Evolutionary conservation across 2,113 vertebrate genomes (phyloP), one percentile per base, ranked within the genome.

Genomic region (Ceyx melanurus): DNA sequence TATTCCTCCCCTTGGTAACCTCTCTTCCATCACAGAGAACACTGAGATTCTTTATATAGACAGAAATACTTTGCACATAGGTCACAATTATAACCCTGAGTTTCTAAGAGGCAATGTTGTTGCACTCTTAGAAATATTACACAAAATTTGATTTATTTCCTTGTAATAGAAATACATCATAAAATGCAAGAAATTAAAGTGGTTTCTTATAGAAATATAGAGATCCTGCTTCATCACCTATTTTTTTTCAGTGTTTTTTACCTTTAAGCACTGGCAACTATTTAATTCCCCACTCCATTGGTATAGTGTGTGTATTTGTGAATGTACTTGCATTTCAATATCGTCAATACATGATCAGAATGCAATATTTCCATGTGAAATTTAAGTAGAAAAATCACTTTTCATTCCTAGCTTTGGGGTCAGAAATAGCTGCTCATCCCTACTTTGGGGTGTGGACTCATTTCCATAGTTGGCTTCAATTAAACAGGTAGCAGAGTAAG

Each of bases 31-130:
- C 80, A 64, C 43, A 76, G 60, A 43, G 17, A n/a, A 11, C 45
- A 72, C 86, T 6, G 5, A 86, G 48, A 56, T 40, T 64, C 35
- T 86, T 90, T 28, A 75, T 22, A 15, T 12, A 17, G 1, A 40
- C 2, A 86, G 50, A 89, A 82, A 35, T 46, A 77, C 33, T 91
- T 62, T 83, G 82, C 79, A 81, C 82, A 42, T 17, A 86, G 83
- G 86, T 89, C 57, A 90, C 53, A 94, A 61, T 46, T 70, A 68
- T 18, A 87, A 87, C 92, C 95, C 95, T 90, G 84, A 94, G 91
- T 91, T 92, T 88, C 89, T 89, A 82, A 90, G 85, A 76, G 89
- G 78, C 73, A 84, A 3, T 61, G 68, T 85, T 77, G 72, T 51
- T 89, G 92, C 75, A 48, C 51, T 83, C 53, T 80, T 83, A 72